Percentiles rank a stretch among this genome's conserved stretches.
phyloP scores from a whole-genome alignment of 2,888 invertebrate genomes.

The Polyommatus icarus region DNA sequence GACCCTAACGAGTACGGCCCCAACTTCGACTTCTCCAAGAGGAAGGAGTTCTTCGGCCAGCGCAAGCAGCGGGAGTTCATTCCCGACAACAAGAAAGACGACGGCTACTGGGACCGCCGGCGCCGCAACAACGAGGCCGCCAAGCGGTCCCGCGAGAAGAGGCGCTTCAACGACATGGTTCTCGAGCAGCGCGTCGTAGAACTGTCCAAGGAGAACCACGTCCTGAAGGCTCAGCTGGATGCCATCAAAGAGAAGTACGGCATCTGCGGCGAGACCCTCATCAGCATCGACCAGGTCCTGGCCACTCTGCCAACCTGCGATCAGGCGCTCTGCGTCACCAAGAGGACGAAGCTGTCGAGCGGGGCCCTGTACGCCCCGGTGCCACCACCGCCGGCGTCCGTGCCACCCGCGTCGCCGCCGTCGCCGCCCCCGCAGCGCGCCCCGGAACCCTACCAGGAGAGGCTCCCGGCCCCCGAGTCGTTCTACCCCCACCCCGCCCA shows the following conservation, averaged over 20 bases:
- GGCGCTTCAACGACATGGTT: conserved; percentile 97
- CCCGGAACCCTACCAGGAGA: conserved; percentile 73
- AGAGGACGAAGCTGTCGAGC: conserved; percentile 81
- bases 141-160: conserved; percentile 96
- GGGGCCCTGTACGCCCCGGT: conserved; percentile 80
- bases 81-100: conserved; percentile 97
- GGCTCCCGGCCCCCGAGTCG: conserved; percentile 69
- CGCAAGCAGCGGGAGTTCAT: conserved; percentile 98
- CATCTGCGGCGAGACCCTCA: conserved; percentile 91
- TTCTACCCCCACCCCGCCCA: conserved; percentile 79
- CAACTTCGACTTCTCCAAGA: conserved; percentile 82
- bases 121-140: conserved; percentile 98
- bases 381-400: conserved; percentile 75
- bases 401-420: conserved; percentile 72
- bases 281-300: conserved; percentile 93
- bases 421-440: conserved; percentile 80
- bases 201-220: conserved; percentile 96
- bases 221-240: conserved; percentile 94
- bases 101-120: conserved; percentile 98
- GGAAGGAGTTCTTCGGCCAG: conserved; percentile 92
- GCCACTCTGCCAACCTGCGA: conserved; percentile 92
- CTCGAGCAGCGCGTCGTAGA: conserved; percentile 96
- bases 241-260: conserved; percentile 96
- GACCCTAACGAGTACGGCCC: conserved; percentile 71
- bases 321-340: conserved; percentile 90